Conservation (phyloP, 92 coral and sea anemone genomes). For the Plumapathes pennacea region DNA sequence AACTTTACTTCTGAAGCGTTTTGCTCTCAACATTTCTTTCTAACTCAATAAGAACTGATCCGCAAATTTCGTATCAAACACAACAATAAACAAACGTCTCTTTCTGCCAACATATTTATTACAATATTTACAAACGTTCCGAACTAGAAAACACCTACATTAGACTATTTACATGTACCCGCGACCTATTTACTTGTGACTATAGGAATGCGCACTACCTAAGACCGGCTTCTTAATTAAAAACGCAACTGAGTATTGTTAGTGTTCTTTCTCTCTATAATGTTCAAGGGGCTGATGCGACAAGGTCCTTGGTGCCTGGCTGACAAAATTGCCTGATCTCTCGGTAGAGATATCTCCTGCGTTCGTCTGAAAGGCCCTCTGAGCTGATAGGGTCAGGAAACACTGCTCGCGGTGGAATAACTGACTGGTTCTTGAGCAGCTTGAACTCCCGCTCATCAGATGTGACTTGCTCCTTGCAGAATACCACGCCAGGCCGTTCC, state of each 20-base stretch:
- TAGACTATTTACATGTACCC: no score
- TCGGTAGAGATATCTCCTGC: constrained; percentile 4
- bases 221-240: neutral
- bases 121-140: no score
- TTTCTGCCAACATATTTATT: no score
- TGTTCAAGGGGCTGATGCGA: constrained; percentile 37
- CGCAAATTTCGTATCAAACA: no score
- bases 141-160: no score
- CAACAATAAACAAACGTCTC: no score
- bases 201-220: neutral
- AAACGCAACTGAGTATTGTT: neutral
- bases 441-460: neutral
- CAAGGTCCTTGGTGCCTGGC: constrained; percentile 44
- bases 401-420: constrained; percentile 4
- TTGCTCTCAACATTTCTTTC: no score
- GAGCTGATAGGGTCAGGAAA: neutral
- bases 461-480: constrained; percentile 12
- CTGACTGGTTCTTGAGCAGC: constrained; percentile 3
- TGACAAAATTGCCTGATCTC: constrained; percentile 32
- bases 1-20: no score
- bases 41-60: no score
- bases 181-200: no score
- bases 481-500: constrained; percentile 29
- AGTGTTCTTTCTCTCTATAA: neutral
- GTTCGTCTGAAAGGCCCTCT: constrained; percentile 4